Evolutionary conservation across 1,140 invertebrate species (phyloP), one percentile per base, ranked within the genome.

Genomic region (Pteromalus puparum): DNA sequence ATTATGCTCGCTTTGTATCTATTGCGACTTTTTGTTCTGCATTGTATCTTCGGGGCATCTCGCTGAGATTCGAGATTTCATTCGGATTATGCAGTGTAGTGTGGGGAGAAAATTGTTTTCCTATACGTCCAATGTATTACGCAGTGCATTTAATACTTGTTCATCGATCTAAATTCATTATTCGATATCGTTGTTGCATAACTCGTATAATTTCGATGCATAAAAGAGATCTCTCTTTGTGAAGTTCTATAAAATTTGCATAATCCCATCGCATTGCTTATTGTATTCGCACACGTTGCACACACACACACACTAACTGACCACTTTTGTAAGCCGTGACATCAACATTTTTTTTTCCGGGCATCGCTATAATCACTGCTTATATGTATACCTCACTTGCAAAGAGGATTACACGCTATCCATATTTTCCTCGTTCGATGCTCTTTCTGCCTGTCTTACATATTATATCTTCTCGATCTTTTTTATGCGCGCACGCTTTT

Each of bases 1-100:
- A 61, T 61, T 61, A 61, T n/a, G 53, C 53, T 61, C 53, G 53
- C 53, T 61, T n/a, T 61, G 53, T 61, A 61, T 61, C 53, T 61
- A 61, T 61, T 61, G n/a, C 53, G 53, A n/a, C 5, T n/a, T 61
- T n/a, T 61, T 61, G 0, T n/a, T 61, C 21, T n/a, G 53, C 4
- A 18, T 15, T 18, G 2, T n/a, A 5, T 61, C 53, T 7, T 1
- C 46, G 46, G 46, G 46, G 13, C 46, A 48, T 48, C 2, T 48
- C 46, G 12, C 15, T 15, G 13, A 18, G 46, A 15, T 53, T 13
- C 15, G 13, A 53, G 12, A 21, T 61, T 61, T 61, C 18, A 3
- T 61, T 61, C 18, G 4, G 7, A 61, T 61, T 61, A 61, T n/a
- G 21, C 46, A 48, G 13, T 21, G 21, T 3, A 5, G 12, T 2